Conservation (phyloP, 2,113 vertebrate species). For the Pseudorasbora parva region DNA sequence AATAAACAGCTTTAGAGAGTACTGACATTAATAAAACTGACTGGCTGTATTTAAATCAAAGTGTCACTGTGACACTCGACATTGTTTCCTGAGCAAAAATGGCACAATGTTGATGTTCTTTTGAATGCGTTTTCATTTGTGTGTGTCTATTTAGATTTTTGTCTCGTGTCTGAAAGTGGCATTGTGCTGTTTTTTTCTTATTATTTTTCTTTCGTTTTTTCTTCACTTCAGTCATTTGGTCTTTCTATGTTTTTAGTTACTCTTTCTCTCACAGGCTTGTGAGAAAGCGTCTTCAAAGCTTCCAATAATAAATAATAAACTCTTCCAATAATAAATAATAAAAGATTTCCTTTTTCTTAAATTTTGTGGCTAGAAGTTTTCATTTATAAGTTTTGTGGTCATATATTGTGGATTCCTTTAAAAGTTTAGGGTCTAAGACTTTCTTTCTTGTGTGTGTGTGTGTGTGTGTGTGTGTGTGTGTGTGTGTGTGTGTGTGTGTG, state of each 20-base stretch:
- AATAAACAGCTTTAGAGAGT: neutral
- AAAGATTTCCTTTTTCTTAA: neutral
- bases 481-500: no score
- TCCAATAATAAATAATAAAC: neutral
- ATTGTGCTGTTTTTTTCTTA: neutral
- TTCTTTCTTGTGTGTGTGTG: no score
- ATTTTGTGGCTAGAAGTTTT: neutral
- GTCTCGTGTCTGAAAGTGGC: neutral
- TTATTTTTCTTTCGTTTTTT: neutral
- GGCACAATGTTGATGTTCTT: neutral
- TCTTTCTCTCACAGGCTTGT: neutral
- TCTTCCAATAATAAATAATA: neutral
- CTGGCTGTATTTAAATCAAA: constrained; percentile 10
- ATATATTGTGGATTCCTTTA: neutral
- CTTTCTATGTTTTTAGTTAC: neutral
- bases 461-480: no score
- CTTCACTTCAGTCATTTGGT: neutral
- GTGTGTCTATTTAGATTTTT: neutral
- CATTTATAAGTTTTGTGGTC: neutral
- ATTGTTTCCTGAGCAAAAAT: neutral
- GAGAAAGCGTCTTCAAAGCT: neutral
- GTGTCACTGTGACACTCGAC: neutral
- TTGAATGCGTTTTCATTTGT: constrained; percentile 14
- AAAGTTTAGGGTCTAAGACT: neutral
- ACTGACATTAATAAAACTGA: neutral